Percentiles rank a stretch among this genome's conserved stretches.
phyloP scores from a whole-genome alignment of 2,113 vertebrate species.

The Narcine bancroftii region DNA sequence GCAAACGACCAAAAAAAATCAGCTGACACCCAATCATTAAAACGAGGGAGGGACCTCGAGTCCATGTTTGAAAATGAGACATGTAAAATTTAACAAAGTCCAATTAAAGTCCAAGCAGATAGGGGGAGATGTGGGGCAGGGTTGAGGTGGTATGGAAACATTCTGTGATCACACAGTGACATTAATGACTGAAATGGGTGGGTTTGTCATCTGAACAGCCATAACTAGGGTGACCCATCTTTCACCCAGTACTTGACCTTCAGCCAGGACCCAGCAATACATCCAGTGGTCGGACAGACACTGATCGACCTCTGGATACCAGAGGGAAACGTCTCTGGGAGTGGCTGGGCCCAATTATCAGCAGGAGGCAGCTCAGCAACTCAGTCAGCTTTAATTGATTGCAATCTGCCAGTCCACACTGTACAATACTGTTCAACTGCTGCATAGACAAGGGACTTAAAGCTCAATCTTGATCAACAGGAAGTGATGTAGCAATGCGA shows the following conservation, averaged over 20 bases:
- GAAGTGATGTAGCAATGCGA: too few relatives aligned
- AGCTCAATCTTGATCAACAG: too few relatives aligned
- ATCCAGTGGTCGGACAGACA: neutral
- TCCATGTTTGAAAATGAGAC: too few relatives aligned
- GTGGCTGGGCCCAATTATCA: neutral
- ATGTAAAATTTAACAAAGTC: too few relatives aligned
- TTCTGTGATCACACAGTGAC: neutral
- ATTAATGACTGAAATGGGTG: neutral
- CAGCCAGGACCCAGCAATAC: neutral
- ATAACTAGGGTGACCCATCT: too few relatives aligned
- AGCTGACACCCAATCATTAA: too few relatives aligned
- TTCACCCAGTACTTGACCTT: neutral
- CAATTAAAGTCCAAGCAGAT: neutral
- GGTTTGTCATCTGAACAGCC: too few relatives aligned
- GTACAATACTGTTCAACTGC: too few relatives aligned
- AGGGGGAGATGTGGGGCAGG: neutral
- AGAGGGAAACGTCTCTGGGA: neutral
- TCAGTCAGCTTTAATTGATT: neutral
- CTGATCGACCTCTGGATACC: neutral
- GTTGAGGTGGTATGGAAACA: neutral
- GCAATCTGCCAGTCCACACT: neutral
- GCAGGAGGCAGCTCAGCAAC: neutral
- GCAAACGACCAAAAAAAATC: too few relatives aligned
- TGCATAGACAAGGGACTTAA: too few relatives aligned
- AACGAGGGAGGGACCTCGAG: too few relatives aligned